These are phyloP conservation scores for Leptobrachium ailaonicum DNA, from an alignment of 2,113 vertebrate genomes.

Conservation along the genomic window DNA sequence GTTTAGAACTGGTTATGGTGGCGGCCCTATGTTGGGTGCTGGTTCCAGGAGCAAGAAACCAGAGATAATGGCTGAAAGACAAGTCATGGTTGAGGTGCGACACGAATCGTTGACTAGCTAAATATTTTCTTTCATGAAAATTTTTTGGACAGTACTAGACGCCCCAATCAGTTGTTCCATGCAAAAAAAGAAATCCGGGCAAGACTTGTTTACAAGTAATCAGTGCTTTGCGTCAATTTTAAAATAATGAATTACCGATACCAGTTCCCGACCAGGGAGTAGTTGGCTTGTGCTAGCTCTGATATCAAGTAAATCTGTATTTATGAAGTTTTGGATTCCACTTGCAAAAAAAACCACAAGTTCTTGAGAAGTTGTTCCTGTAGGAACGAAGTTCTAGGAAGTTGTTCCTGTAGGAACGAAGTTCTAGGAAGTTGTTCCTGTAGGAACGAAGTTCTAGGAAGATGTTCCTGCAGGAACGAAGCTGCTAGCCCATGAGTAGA, in stretches of 20 bases:
- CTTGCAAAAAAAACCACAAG: no score
- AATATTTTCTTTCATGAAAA: no score
- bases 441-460: background rate
- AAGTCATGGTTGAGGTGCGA: no score
- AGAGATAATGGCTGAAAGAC: no score
- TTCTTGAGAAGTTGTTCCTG: background rate
- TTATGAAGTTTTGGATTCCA: background rate
- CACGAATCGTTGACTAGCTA: no score
- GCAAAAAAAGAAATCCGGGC: no score
- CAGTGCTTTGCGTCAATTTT: background rate
- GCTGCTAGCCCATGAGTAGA: background rate
- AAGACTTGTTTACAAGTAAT: background rate
- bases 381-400: background rate
- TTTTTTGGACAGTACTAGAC: no score
- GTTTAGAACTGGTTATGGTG: no score
- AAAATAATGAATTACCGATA: constrained; percentile 8
- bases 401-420: background rate
- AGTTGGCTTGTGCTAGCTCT: background rate
- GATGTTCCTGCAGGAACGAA: background rate
- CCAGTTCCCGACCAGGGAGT: background rate
- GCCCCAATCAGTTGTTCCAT: no score
- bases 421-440: background rate
- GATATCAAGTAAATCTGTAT: background rate
- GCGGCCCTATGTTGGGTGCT: no score
- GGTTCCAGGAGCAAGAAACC: no score